These are phyloP conservation scores for Labeo calbasu DNA, from an alignment of 2,797 vertebrate genomes.

Conservation along the genomic window DNA sequence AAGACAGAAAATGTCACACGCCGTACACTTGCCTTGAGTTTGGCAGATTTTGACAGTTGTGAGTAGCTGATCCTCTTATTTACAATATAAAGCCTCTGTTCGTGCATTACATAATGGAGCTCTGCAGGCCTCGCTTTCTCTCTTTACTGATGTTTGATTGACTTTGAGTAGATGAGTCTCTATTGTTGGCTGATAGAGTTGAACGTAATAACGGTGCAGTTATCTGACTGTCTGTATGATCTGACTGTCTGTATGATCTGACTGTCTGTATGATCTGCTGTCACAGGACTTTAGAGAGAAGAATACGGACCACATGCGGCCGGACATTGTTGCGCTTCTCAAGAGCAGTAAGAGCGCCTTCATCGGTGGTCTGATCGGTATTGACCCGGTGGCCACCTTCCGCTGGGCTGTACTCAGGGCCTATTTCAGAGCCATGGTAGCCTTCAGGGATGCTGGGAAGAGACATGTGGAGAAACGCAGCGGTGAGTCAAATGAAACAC, in stretches of 20 bases:
- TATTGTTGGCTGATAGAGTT: background rate
- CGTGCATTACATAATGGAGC: background rate
- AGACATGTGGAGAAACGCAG: conserved; percentile 85
- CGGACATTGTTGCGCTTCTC: conserved; percentile 94
- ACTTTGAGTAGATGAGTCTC: background rate
- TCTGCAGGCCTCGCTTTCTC: background rate
- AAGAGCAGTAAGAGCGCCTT: conserved; percentile 96
- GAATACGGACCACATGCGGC: conserved; percentile 98
- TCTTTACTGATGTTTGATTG: conserved; percentile 11
- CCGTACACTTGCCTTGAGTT: background rate
- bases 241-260: background rate
- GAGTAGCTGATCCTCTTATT: conserved; percentile 30
- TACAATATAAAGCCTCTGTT: conserved; percentile 24
- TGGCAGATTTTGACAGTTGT: conserved; percentile 26
- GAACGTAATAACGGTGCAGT: background rate
- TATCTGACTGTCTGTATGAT: background rate
- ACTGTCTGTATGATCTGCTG: background rate
- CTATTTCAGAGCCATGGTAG: conserved; percentile 93
- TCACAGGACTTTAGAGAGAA: conserved; percentile 96
- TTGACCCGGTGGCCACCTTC: conserved; percentile 93
- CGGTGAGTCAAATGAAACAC: conserved; percentile 76
- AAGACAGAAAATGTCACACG: background rate
- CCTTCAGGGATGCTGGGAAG: conserved; percentile 90
- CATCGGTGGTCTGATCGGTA: conserved; percentile 93
- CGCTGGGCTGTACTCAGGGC: conserved; percentile 95